Evolutionary conservation across 2,888 invertebrate genomes (phyloP).

Genomic region (Catocala sponsa): DNA sequence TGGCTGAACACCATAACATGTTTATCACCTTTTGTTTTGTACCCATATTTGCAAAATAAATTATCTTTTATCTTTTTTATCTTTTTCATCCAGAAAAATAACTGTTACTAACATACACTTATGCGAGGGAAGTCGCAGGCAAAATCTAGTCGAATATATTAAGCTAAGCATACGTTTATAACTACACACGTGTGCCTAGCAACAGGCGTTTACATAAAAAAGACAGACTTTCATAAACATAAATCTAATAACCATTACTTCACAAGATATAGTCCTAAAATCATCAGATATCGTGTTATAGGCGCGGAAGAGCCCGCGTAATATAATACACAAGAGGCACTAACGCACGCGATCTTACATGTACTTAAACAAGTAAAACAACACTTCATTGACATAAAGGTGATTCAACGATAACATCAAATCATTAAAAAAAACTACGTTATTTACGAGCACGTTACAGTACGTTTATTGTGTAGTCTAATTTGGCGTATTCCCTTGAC

Average conservation of each 20-base stretch:
- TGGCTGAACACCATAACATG: too few relatives aligned
- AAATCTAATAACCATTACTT: constrained; percentile 29
- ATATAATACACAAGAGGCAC: constrained; percentile 34
- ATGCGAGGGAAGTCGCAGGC: too few relatives aligned
- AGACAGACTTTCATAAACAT: constrained; percentile 22
- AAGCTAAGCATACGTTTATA: too few relatives aligned
- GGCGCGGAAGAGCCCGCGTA: constrained; percentile 42
- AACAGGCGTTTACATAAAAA: background rate
- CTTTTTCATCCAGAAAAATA: too few relatives aligned
- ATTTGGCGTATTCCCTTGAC: too few relatives aligned
- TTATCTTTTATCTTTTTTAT: too few relatives aligned
- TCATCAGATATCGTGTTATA: constrained; percentile 40
- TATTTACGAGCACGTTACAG: constrained; percentile 2
- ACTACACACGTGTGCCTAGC: too few relatives aligned
- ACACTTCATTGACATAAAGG: constrained; percentile 45
- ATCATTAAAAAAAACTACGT: constrained; percentile 13
- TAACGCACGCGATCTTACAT: constrained; percentile 50
- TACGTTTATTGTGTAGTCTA: background rate
- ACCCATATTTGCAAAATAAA: too few relatives aligned
- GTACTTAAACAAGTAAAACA: constrained; percentile 28
- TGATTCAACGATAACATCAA: constrained; percentile 10
- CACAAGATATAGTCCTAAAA: constrained; percentile 35
- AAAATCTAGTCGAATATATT: too few relatives aligned
- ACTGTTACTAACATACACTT: too few relatives aligned
- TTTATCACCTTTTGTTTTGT: too few relatives aligned